Conservation (phyloP, 2,113 vertebrate genomes). For the Ondatra zibethicus region DNA sequence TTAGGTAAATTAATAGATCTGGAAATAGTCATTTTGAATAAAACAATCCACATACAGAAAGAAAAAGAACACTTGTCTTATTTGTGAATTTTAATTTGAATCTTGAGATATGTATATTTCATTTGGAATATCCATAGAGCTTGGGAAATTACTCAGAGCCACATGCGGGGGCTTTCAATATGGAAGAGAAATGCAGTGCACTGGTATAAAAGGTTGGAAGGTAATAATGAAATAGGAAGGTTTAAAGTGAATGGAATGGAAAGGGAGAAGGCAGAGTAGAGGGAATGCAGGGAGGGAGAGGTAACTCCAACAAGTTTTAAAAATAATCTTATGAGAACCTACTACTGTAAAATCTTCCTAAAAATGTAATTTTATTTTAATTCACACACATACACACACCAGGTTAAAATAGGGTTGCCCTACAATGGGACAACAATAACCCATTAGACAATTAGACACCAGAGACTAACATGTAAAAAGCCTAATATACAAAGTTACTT, state of each 20-base stretch:
- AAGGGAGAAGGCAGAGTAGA: not conserved
- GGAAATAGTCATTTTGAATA: not conserved
- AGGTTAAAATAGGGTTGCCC: not conserved
- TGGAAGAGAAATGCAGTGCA: not conserved
- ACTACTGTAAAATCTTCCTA: not conserved
- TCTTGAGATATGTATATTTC: not conserved
- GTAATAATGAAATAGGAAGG: not conserved
- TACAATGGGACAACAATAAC: not conserved
- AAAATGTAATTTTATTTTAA: not conserved
- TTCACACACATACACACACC: not conserved
- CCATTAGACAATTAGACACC: not conserved
- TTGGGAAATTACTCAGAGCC: not conserved
- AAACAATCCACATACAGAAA: not conserved
- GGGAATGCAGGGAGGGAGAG: not conserved
- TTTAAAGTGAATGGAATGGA: not conserved
- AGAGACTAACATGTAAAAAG: not conserved
- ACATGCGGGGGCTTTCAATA: not conserved
- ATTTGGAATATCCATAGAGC: not conserved
- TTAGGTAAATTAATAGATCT: not conserved
- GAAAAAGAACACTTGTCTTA: not conserved
- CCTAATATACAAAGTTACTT: not conserved
- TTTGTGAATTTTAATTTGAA: not conserved
- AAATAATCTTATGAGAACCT: not conserved
- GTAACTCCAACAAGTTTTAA: not conserved
- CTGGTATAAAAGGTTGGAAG: not conserved